A percentile compares a stretch with the other conserved stretches of the same genome.
Conservation (phyloP, 2,888 invertebrate genomes). For the Papilio protenor region DNA sequence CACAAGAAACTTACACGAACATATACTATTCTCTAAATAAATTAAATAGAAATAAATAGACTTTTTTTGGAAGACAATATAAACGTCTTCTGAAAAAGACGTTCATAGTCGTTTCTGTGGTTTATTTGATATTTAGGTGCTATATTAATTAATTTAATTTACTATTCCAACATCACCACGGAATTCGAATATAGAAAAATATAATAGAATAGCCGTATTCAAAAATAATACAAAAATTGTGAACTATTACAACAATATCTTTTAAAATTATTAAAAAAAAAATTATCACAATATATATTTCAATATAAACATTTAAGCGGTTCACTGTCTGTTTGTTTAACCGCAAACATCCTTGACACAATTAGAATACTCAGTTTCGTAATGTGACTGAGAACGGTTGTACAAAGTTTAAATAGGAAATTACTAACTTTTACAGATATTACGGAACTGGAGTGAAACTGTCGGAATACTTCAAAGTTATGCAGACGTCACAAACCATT, state of each 20-base stretch:
- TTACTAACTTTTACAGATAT: constrained; percentile 28
- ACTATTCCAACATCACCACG: too few relatives aligned
- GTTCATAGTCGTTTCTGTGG: too few relatives aligned
- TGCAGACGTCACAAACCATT: not conserved
- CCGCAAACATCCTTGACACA: constrained; percentile 42
- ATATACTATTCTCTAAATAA: not conserved
- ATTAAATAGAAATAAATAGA: not conserved
- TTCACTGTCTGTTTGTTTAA: constrained; percentile 35
- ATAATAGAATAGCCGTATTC: too few relatives aligned
- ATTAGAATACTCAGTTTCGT: constrained; percentile 28
- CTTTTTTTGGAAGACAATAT: too few relatives aligned
- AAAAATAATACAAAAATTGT: too few relatives aligned
- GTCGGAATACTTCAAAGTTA: constrained; percentile 2
- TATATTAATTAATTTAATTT: too few relatives aligned
- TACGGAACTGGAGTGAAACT: constrained; percentile 34
- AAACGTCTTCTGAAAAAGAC: too few relatives aligned
- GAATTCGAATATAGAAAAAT: too few relatives aligned
- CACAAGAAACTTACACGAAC: constrained; percentile 24
- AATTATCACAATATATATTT: not conserved
- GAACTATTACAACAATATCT: not conserved
- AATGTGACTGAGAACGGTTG: constrained; percentile 17
- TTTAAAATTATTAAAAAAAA: not conserved
- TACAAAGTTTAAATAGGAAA: constrained; percentile 31
- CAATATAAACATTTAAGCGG: constrained; percentile 12
- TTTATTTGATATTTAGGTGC: too few relatives aligned